Evolutionary conservation across 2,113 vertebrate genomes (phyloP).

Genomic region (Poeciliopsis prolifica): DNA sequence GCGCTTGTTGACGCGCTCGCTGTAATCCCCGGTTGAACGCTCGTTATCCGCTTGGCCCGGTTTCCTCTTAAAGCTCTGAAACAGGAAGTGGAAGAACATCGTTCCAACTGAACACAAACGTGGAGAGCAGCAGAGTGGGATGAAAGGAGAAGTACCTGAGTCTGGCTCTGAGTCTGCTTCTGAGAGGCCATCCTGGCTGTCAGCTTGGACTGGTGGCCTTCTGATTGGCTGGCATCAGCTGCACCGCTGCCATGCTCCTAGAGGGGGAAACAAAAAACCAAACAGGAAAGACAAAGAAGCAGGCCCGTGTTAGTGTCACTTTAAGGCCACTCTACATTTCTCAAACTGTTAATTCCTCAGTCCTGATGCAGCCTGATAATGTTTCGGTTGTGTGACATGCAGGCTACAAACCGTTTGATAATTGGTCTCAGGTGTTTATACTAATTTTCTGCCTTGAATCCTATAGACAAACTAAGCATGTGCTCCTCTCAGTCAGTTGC

Average conservation of each 20-base stretch:
- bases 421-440: too few relatives aligned
- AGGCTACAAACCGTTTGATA: too few relatives aligned
- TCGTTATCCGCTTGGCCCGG: conserved; percentile 91
- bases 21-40: conserved; percentile 87
- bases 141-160: conserved; percentile 80
- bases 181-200: conserved; percentile 86
- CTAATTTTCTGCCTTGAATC: too few relatives aligned
- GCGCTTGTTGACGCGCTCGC: conserved; percentile 86
- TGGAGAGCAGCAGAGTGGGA: neutral
- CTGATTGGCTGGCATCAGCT: conserved; percentile 91
- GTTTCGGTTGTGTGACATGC: too few relatives aligned
- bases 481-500: too few relatives aligned
- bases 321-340: too few relatives aligned
- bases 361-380: too few relatives aligned
- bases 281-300: neutral
- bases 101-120: neutral
- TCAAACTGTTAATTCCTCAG: too few relatives aligned
- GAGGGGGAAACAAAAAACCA: neutral
- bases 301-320: neutral
- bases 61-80: conserved; percentile 94
- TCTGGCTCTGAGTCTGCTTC: conserved; percentile 84
- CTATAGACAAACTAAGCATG: too few relatives aligned
- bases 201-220: conserved; percentile 90
- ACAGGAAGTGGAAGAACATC: neutral
- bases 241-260: conserved; percentile 91